phyloP scores from a whole-genome alignment of 2,797 vertebrate species.

The Emys orbicularis region DNA sequence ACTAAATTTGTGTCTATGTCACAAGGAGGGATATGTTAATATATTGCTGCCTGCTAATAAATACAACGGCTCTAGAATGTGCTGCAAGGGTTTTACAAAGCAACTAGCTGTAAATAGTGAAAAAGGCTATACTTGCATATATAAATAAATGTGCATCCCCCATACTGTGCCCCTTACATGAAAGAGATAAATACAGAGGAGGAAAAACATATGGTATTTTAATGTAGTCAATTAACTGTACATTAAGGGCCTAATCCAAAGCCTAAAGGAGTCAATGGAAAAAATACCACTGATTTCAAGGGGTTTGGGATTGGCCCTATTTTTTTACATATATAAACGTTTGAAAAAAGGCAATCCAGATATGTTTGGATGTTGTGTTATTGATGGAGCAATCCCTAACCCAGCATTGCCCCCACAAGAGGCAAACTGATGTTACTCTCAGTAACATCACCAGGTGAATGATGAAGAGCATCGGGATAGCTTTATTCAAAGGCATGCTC shows the following conservation, averaged over 20 bases:
- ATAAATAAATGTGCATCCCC: neutral
- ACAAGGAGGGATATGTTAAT: neutral
- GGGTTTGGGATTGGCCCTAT: neutral
- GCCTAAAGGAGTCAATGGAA: neutral
- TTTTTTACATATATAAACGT: neutral
- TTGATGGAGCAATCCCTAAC: neutral
- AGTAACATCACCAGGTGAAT: neutral
- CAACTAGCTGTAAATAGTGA: neutral
- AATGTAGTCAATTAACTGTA: neutral
- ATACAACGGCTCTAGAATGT: neutral
- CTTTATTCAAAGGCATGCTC: neutral
- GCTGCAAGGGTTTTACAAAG: neutral
- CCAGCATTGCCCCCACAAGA: neutral
- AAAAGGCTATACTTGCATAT: neutral
- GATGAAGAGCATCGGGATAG: neutral
- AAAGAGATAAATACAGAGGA: neutral
- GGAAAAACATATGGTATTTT: neutral
- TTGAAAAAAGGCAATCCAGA: neutral
- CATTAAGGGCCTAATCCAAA: neutral
- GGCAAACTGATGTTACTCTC: neutral
- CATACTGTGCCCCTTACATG: neutral
- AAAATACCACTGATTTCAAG: neutral
- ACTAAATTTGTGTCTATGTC: neutral
- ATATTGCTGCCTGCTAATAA: neutral
- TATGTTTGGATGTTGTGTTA: neutral